phyloP scores from a whole-genome alignment of 2,797 vertebrate genomes.

The Typhlichthys subterraneus region DNA sequence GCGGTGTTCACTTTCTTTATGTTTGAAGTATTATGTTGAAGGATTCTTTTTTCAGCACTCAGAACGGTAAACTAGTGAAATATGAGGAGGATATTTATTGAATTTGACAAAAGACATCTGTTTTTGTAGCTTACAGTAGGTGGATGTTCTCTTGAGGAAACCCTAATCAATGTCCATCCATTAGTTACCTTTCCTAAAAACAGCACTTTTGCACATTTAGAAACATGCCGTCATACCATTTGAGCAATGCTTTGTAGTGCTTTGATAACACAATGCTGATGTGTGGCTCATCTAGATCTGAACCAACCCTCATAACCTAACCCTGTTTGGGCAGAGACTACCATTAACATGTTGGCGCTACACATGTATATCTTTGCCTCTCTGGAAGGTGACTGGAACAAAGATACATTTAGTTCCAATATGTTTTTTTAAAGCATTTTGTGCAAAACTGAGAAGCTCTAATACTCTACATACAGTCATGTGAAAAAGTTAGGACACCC shows the following conservation, averaged over 20 bases:
- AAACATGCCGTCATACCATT: constrained; percentile 26
- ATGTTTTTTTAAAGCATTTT: constrained; percentile 25
- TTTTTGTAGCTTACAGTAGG: neutral
- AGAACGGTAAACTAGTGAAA: no score
- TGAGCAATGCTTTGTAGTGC: constrained; percentile 18
- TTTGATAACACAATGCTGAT: constrained; percentile 35
- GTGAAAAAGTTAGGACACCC: no score
- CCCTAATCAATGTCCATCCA: constrained; percentile 1
- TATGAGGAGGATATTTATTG: no score
- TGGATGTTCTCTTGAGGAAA: neutral
- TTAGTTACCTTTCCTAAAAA: constrained; percentile 5
- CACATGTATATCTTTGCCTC: constrained; percentile 21
- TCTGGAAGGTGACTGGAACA: constrained; percentile 1
- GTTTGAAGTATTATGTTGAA: no score
- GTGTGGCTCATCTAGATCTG: constrained; percentile 16
- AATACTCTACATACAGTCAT: neutral
- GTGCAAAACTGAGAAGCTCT: neutral
- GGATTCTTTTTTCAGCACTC: no score
- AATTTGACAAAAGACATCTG: no score
- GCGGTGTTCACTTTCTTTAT: no score
- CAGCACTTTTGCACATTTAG: constrained; percentile 16
- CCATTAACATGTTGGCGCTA: constrained; percentile 43
- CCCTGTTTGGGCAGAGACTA: constrained; percentile 8
- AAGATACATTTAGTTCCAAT: constrained; percentile 34
- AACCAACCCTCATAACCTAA: constrained; percentile 20